Evolutionary conservation across 1,140 invertebrate species (phyloP).

Genomic region (Drosophila paulistorum): DNA sequence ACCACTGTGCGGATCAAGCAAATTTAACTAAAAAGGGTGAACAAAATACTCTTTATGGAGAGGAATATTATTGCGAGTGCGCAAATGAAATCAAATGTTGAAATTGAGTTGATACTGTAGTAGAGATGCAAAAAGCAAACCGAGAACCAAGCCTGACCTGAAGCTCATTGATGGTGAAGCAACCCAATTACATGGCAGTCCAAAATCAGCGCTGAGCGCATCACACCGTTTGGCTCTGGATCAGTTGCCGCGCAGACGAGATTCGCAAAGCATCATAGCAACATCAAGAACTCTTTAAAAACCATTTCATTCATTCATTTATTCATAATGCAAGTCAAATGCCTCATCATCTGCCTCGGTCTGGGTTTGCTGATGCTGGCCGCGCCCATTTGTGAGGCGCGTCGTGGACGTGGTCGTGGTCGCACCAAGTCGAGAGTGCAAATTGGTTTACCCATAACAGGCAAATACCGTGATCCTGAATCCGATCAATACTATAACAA

Average conservation of each 20-base stretch:
- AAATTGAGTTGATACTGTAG: constrained; percentile 60
- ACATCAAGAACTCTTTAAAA: not conserved
- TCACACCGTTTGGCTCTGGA: constrained; percentile 24
- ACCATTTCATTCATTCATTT: not conserved
- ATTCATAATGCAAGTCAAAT: constrained; percentile 66
- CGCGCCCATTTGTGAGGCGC: constrained; percentile 74
- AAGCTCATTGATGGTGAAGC: constrained; percentile 47
- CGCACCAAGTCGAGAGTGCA: constrained; percentile 90
- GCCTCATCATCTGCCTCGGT: constrained; percentile 64
- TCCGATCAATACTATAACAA: constrained; percentile 95
- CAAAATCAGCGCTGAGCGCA: constrained; percentile 44
- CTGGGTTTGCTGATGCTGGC: constrained; percentile 70
- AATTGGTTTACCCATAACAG: constrained; percentile 92
- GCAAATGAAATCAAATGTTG: constrained; percentile 69
- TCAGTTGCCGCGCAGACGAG: constrained; percentile 69
- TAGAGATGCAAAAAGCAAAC: constrained; percentile 39
- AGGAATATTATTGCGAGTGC: constrained; percentile 52
- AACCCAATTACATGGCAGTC: constrained; percentile 3
- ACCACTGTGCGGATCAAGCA: constrained; percentile 43
- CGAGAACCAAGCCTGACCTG: constrained; percentile 30
- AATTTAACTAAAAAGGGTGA: constrained; percentile 49
- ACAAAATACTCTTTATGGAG: constrained; percentile 34
- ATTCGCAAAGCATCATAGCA: constrained; percentile 59
- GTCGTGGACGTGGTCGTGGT: constrained; percentile 87
- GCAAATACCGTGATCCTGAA: constrained; percentile 93